A percentile compares a stretch with the other conserved stretches of the same genome.
These are phyloP conservation scores for Cydia fagiglandana DNA, from an alignment of 1,140 invertebrate species.

Conservation along the genomic window DNA sequence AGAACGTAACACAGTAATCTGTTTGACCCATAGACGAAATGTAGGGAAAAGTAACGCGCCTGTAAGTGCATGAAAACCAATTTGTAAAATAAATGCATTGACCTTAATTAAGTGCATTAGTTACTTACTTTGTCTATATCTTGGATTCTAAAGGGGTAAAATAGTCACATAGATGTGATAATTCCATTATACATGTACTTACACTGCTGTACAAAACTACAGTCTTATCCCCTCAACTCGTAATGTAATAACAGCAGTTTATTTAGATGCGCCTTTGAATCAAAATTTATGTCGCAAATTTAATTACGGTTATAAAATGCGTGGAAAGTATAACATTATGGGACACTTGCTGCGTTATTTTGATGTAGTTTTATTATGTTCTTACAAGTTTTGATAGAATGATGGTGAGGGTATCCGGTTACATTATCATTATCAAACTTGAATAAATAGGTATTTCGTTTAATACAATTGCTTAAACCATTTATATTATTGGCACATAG, in stretches of 20 bases:
- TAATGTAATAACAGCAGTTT: conserved; percentile 23
- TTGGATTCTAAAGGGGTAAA: too few relatives aligned
- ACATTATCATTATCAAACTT: not conserved
- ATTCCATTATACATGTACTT: not conserved
- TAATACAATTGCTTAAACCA: not conserved
- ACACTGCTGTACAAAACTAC: not conserved
- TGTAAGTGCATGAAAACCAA: too few relatives aligned
- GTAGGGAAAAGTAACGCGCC: too few relatives aligned
- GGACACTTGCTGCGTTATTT: conserved; percentile 15
- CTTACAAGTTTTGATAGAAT: not conserved
- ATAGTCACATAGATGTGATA: not conserved
- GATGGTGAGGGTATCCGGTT: not conserved
- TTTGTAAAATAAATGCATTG: too few relatives aligned
- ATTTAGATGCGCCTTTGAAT: conserved; percentile 30
- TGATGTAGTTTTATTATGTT: conserved; percentile 3
- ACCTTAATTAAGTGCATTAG: too few relatives aligned
- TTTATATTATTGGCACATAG: not conserved
- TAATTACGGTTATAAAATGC: conserved; percentile 24
- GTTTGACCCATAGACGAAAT: too few relatives aligned
- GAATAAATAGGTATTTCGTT: too few relatives aligned
- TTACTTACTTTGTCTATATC: not conserved
- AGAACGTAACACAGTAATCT: too few relatives aligned
- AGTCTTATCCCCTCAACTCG: conserved; percentile 3
- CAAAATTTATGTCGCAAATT: conserved; percentile 30
- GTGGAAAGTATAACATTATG: conserved; percentile 7